Base-by-base conservation (phyloP, 1,140 invertebrate genomes). In the Phortica variegata region DNA sequence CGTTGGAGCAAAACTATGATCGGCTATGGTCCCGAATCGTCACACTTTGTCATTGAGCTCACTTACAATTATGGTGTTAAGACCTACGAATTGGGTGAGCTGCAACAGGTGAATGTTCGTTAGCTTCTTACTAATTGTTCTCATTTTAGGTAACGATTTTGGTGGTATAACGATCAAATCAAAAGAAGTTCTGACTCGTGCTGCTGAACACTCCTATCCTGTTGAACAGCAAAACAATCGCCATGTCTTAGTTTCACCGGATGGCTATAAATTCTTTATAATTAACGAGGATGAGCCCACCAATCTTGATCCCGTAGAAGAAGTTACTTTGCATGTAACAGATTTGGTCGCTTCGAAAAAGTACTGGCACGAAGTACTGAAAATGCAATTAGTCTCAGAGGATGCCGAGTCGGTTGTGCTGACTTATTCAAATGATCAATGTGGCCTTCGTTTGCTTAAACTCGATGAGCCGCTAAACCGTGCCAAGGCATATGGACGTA, bases 1-100 rank as follows among this genome's bases (percentile, higher is more conserved):
- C 87, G 91, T 57, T 99, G 97, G 97, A 97, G 93, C 68, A 99
- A 99, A 80, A 98, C 97, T 0, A 99, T 99, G 96, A 84, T 98
- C 38, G 97, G 96, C 9, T 99, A 97, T 82, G 96, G 96, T 1
- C 85, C 89, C 7, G 97, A 99, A 79, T 90, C 95, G 63, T 82
- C 84, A 41, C 90, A 98, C 78, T 99, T 98, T 84, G 95, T 97
- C 3, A 80, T 97, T 23, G 97, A 99, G 77, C 79, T 99, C 4
- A 98, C 95, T 13, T 99, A 98, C 69, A 99, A 98, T 72, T 99
- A 98, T 81, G 93, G 91, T 16, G 84, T 98, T 16, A 85, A 85
- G 55, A 77, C 80, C 46, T 98, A 98, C 72, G 84, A 90, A 56
- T 74, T 82, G 52, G 84, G 74, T 76, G 51, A 56, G 36, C 40